Conservation (phyloP, 2,888 invertebrate genomes). For the Zhuqinia jingwanae region DNA sequence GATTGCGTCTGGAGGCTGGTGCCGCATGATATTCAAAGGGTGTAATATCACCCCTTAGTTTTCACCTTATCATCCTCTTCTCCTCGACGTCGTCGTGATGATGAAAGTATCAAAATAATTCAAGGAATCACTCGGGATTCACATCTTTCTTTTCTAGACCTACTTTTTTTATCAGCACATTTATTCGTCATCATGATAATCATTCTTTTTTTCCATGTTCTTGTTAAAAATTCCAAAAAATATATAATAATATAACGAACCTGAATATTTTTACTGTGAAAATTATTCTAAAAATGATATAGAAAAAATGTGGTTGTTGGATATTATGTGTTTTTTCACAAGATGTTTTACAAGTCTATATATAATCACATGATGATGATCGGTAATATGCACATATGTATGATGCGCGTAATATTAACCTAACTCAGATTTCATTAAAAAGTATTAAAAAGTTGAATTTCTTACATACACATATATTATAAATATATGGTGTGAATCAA, state of each 20-base stretch:
- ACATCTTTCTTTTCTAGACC: constrained; percentile 33
- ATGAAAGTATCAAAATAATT: constrained; percentile 63
- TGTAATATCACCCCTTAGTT: constrained; percentile 74
- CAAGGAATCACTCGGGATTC: constrained; percentile 32
- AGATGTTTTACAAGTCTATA: no score
- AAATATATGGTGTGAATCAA: not conserved
- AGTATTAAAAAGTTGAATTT: constrained; percentile 18
- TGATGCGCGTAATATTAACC: constrained; percentile 36
- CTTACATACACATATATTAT: not conserved
- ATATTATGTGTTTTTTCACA: constrained; percentile 1
- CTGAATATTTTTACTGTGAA: constrained; percentile 12
- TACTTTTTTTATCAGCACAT: constrained; percentile 33
- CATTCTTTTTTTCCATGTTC: no score
- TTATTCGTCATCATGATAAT: not conserved
- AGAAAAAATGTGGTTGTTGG: constrained; percentile 10
- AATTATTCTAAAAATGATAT: not conserved
- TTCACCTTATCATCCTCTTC: constrained; percentile 75
- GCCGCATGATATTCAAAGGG: constrained; percentile 75
- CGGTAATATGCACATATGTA: not conserved
- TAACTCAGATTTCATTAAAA: constrained; percentile 35
- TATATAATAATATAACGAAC: constrained; percentile 17
- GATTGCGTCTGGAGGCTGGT: constrained; percentile 74
- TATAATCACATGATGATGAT: constrained; percentile 35
- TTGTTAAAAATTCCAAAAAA: not conserved
- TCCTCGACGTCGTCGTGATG: constrained; percentile 72